These are phyloP conservation scores for Callospermophilus lateralis DNA, from an alignment of 2,113 vertebrate species.

Conservation along the genomic window DNA sequence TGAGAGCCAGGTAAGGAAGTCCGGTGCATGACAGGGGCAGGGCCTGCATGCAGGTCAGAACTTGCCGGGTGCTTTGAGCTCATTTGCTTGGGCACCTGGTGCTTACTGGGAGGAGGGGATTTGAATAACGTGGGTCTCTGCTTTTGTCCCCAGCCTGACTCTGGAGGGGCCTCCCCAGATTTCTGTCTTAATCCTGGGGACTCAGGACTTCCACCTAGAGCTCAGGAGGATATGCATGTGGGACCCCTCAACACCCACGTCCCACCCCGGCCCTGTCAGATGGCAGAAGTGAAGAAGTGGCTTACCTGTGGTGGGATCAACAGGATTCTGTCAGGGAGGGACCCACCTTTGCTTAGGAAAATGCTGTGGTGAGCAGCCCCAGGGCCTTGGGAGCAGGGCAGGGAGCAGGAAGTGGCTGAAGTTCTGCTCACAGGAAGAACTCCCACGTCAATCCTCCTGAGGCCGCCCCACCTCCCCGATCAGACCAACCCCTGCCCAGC, in stretches of 20 bases:
- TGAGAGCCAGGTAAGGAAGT: background rate
- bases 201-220: background rate
- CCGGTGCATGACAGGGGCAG: background rate
- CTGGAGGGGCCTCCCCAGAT: too few species aligned
- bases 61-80: too few species aligned
- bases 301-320: background rate
- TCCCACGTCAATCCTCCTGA: background rate
- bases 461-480: too few species aligned
- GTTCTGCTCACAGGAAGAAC: background rate
- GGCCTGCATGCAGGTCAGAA: background rate
- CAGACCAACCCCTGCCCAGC: too few species aligned
- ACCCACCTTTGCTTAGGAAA: background rate
- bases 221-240: background rate
- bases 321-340: background rate
- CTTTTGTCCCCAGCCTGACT: too few species aligned
- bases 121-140: background rate
- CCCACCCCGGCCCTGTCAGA: background rate
- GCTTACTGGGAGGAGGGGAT: background rate
- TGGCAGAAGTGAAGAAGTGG: background rate
- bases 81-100: background rate
- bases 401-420: background rate
- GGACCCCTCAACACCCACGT: background rate
- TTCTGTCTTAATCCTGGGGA: too few species aligned
- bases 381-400: background rate
- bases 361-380: background rate